A percentile compares a stretch with the other conserved stretches of the same genome.
Conservation (phyloP, 2,113 vertebrate genomes). For the Sialia sialis region DNA sequence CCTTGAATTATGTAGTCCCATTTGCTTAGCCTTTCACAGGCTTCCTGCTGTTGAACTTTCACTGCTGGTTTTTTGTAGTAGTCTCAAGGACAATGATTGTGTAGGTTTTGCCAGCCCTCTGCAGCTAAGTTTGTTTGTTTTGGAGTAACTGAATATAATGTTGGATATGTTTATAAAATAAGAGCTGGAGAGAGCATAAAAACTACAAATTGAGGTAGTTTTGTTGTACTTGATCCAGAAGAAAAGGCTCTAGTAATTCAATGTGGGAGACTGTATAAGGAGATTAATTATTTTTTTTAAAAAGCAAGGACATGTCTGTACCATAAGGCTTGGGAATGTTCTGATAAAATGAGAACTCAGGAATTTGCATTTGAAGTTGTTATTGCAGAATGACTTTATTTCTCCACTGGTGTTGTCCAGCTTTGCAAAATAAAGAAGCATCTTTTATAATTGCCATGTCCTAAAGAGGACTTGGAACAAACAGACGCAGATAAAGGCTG, state of each 20-base stretch:
- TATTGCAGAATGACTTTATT: not conserved
- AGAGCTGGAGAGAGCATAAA: not conserved
- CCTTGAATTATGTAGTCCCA: not conserved
- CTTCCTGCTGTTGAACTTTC: not conserved
- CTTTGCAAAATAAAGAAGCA: not conserved
- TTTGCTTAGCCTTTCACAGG: not conserved
- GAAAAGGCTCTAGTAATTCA: not conserved
- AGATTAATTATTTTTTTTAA: not conserved
- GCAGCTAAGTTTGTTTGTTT: not conserved
- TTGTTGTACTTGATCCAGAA: not conserved
- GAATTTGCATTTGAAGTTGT: not conserved
- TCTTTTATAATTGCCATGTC: not conserved
- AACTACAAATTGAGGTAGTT: not conserved
- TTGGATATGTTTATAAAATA: slow-evolving; percentile 1
- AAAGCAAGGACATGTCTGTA: not conserved
- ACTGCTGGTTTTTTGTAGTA: not conserved
- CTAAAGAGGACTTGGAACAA: not conserved
- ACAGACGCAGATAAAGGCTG: not conserved
- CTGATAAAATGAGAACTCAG: not conserved
- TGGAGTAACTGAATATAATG: not conserved
- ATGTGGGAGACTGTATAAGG: not conserved
- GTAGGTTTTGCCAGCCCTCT: not conserved
- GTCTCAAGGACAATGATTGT: not conserved
- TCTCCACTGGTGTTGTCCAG: not conserved
- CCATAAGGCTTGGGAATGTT: not conserved